Evolutionary conservation across 2,888 invertebrate species (phyloP), one percentile per base, ranked within the genome.

Genomic region (Himalopsyche japonica): DNA sequence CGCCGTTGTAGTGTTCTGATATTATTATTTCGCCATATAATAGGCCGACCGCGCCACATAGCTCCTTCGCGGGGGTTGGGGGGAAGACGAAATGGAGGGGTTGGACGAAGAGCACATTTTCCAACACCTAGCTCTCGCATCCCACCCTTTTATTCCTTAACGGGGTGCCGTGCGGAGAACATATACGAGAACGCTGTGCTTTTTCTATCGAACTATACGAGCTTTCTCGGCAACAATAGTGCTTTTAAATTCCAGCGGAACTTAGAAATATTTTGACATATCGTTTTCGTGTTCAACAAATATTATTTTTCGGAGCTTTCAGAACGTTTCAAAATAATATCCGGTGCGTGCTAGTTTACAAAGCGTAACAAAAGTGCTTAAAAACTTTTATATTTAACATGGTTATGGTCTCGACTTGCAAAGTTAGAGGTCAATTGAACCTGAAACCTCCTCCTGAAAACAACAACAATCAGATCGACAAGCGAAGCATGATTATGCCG

Each of bases 181-280:
- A 92, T 92, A 92, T 91, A 91, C 91, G 20, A 90, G 91, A 81
- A 91, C 91, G 91, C 91, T 91, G 88, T 91, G 92, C 91, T 91
- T 91, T 88, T 88, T 89, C 88, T 82, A 90, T 87, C 89, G 89
- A 83, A 82, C 89, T 86, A 91, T 89, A 30, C 76, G 76, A 57
- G 76, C 37, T 64, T 43, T 81, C 43, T 57, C 80, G 76, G 20
- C 20, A 57, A 57, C 24, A 43, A 57, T 57, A 57, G 57, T 57
- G 57, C 57, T 57, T 57, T 43, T 43, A 43, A 12, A 43, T 15
- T 43, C 15, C 15, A 2, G 4, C 3, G 0, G 43, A 12, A 7
- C 15, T 7, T 15, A 15, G 3, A 43, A 6, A 8, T 43, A 15
- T 43, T 43, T 43, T 15, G 4, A 43, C 15, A 43, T 7, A 43